These are phyloP conservation scores for Flexamia atlantica DNA, from an alignment of 2,888 invertebrate species.

Conservation along the genomic window DNA sequence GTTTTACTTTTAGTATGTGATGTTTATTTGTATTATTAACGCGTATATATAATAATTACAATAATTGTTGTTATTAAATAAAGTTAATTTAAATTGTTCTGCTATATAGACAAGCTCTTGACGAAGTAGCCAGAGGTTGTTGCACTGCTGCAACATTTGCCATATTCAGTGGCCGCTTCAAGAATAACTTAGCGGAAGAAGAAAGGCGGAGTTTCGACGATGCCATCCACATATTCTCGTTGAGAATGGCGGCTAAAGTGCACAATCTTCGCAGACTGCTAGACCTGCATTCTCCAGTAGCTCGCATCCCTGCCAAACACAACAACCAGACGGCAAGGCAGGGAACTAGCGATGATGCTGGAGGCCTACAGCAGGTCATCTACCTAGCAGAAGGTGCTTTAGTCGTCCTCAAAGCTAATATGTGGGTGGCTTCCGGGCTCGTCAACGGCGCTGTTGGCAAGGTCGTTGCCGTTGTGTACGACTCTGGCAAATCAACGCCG, in stretches of 20 bases:
- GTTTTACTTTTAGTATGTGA: no score
- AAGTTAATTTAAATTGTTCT: no score
- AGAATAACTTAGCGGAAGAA: not conserved
- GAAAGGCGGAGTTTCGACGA: not conserved
- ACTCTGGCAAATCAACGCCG: not conserved
- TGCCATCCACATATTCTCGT: not conserved
- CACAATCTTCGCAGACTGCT: not conserved
- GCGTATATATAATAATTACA: no score
- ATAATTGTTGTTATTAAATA: no score
- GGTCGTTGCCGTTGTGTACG: conserved; percentile 35
- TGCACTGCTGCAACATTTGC: not conserved
- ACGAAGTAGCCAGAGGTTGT: not conserved
- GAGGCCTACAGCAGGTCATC: conserved; percentile 6
- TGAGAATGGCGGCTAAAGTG: not conserved
- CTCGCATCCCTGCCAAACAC: not conserved
- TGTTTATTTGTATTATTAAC: no score
- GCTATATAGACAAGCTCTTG: not conserved
- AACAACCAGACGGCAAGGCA: not conserved
- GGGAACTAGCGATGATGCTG: not conserved
- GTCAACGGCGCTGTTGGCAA: conserved; percentile 47
- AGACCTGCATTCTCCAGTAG: not conserved
- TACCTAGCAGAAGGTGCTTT: conserved; percentile 19
- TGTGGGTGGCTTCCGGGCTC: conserved; percentile 33
- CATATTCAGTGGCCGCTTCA: not conserved
- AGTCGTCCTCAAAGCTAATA: conserved; percentile 24